These are phyloP conservation scores for Sclerurus mexicanus DNA, from an alignment of 2,113 vertebrate genomes.

Conservation along the genomic window DNA sequence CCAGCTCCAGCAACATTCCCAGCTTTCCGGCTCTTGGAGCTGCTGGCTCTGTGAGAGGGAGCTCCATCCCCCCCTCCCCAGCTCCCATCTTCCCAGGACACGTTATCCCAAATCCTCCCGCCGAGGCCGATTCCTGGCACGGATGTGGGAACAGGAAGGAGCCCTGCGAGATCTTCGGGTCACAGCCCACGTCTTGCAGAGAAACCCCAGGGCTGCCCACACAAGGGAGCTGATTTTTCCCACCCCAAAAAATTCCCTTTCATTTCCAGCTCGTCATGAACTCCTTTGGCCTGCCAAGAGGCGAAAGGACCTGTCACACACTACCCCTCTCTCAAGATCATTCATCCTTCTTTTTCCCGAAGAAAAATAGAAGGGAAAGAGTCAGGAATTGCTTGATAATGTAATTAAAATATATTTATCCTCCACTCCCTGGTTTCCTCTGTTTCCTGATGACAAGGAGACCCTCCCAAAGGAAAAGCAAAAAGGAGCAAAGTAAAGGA, in stretches of 20 bases:
- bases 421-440: neutral
- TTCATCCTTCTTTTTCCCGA: neutral
- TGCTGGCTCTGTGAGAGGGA: neutral
- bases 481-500: neutral
- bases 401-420: neutral
- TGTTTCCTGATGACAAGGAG: neutral
- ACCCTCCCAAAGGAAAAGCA: neutral
- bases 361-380: neutral
- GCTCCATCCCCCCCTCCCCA: neutral
- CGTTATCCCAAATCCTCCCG: neutral
- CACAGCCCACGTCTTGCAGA: neutral
- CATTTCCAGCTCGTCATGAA: neutral
- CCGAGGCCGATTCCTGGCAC: neutral
- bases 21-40: neutral
- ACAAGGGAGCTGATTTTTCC: neutral
- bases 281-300: neutral
- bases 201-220: neutral
- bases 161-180: neutral
- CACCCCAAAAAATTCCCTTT: neutral
- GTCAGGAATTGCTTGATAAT: neutral
- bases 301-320: neutral
- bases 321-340: neutral
- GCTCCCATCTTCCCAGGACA: neutral
- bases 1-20: neutral
- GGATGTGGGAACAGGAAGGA: constrained; percentile 41